These are phyloP conservation scores for Eidolon helvum DNA, from an alignment of 2,113 vertebrate species.

Conservation along the genomic window DNA sequence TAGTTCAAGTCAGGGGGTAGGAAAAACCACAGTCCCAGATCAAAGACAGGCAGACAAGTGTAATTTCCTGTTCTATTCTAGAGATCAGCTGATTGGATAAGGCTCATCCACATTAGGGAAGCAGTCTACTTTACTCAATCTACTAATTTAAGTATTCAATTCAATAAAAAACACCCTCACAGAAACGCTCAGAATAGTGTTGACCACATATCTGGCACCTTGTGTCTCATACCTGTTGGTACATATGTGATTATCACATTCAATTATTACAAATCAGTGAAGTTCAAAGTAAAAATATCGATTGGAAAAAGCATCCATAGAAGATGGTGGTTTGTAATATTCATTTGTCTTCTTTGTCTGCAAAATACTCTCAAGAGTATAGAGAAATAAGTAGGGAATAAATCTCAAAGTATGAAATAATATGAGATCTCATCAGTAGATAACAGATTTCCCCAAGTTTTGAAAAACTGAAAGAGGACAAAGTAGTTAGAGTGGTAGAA, in stretches of 20 bases:
- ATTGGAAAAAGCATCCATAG: neutral
- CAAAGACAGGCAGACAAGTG: neutral
- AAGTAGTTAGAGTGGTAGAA: neutral
- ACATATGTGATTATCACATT: neutral
- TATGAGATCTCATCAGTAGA: neutral
- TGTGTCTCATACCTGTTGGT: neutral
- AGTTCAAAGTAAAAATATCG: constrained; percentile 11
- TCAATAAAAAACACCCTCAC: neutral
- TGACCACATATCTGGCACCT: neutral
- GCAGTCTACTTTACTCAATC: neutral
- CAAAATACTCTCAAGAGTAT: neutral
- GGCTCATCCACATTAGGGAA: neutral
- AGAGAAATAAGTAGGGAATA: neutral
- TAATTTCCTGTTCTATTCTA: neutral
- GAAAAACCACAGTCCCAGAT: neutral
- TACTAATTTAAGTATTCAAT: neutral
- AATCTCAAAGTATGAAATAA: neutral
- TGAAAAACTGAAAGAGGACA: neutral
- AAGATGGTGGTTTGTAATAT: neutral
- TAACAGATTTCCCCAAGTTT: constrained; percentile 11
- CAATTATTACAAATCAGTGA: neutral
- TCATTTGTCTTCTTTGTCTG: neutral
- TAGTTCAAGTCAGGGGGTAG: neutral
- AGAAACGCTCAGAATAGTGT: neutral
- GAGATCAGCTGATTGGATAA: neutral